A percentile compares a stretch with the other conserved stretches of the same genome.
Evolutionary conservation across 2,888 invertebrate genomes (phyloP).

Genomic region (Aphidoletes aphidimyza): DNA sequence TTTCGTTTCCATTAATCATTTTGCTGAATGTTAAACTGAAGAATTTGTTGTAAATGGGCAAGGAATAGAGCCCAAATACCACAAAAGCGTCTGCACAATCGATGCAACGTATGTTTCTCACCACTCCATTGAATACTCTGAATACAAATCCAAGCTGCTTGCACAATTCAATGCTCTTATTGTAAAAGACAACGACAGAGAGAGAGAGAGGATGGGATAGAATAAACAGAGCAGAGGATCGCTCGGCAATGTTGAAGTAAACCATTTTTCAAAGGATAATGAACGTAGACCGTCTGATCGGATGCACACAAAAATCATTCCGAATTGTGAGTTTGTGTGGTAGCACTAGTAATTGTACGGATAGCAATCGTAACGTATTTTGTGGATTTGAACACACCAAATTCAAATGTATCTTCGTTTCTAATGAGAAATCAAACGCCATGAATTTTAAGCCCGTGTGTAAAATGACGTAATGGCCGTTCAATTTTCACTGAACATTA

Average conservation of each 20-base stretch:
- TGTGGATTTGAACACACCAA: too few relatives aligned
- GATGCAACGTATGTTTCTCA: conserved; percentile 22
- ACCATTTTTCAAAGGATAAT: too few relatives aligned
- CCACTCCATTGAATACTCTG: background rate
- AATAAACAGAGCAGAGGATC: too few relatives aligned
- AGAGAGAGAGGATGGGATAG: too few relatives aligned
- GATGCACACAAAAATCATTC: too few relatives aligned
- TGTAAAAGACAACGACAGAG: background rate
- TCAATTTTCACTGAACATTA: background rate
- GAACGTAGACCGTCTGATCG: too few relatives aligned
- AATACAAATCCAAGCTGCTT: background rate
- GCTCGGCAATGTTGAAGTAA: too few relatives aligned
- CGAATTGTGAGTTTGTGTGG: too few relatives aligned
- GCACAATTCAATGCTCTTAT: background rate
- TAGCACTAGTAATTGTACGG: too few relatives aligned
- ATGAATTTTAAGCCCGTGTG: background rate
- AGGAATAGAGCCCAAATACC: background rate
- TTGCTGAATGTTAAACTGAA: conserved; percentile 13
- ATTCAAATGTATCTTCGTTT: too few relatives aligned
- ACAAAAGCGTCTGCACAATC: conserved; percentile 27
- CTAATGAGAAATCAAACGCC: conserved; percentile 4
- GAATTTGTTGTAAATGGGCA: conserved; percentile 31
- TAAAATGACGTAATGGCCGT: background rate
- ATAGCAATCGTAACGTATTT: too few relatives aligned
- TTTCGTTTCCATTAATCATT: background rate